phyloP scores from a whole-genome alignment of 2,797 vertebrate genomes.

The Trematomus bernacchii region DNA sequence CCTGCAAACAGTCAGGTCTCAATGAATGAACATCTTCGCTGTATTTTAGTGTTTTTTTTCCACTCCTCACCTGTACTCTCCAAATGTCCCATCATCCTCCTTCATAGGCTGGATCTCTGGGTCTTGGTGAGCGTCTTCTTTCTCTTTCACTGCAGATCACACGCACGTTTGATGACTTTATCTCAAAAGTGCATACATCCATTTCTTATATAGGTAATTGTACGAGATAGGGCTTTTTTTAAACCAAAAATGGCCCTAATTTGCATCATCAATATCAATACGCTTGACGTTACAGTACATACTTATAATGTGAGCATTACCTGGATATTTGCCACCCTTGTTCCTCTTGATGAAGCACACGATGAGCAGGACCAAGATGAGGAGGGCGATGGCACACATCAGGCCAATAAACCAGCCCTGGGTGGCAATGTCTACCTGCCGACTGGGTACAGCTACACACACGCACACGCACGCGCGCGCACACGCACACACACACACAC shows the following conservation, averaged over 20 bases:
- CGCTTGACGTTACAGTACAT: not conserved
- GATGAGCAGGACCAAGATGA: slow-evolving; percentile 96
- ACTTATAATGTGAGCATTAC: slow-evolving; percentile 64
- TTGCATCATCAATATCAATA: not conserved
- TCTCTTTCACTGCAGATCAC: slow-evolving; percentile 93
- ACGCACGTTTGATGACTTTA: not conserved
- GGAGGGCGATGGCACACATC: slow-evolving; percentile 97
- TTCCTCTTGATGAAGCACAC: slow-evolving; percentile 99
- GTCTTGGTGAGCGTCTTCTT: slow-evolving; percentile 98
- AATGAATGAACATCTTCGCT: slow-evolving; percentile 1
- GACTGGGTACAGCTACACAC: slow-evolving; percentile 90
- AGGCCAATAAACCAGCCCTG: slow-evolving; percentile 99
- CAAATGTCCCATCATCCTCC: slow-evolving; percentile 98
- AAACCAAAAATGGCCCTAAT: too few relatives aligned
- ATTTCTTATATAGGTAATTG: too few relatives aligned
- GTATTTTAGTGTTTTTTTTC: not conserved
- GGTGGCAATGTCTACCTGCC: slow-evolving; percentile 96
- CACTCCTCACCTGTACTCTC: slow-evolving; percentile 95
- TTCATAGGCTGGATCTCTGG: slow-evolving; percentile 99
- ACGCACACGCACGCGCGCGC: slow-evolving; percentile 2
- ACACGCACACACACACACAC: not conserved
- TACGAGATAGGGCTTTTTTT: too few relatives aligned
- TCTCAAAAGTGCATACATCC: not conserved
- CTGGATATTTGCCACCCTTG: slow-evolving; percentile 99
- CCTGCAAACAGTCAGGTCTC: slow-evolving; percentile 72